phyloP scores from a whole-genome alignment of 2,113 vertebrate genomes.

The Gymnocephalus cernua region DNA sequence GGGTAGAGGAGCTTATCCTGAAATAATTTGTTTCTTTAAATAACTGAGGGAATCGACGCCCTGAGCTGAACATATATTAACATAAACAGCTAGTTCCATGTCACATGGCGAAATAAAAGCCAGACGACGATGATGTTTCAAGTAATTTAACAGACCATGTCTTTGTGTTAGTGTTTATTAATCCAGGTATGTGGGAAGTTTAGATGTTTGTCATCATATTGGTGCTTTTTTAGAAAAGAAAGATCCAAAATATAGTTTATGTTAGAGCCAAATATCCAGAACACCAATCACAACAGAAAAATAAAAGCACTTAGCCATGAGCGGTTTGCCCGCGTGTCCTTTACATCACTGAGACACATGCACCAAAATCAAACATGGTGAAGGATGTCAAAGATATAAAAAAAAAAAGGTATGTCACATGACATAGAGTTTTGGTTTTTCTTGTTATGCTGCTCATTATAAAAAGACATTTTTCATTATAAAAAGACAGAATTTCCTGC shows the following conservation, averaged over 20 bases:
- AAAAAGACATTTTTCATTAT: conserved; percentile 30
- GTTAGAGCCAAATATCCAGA: conserved; percentile 40
- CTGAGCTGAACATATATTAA: conserved; percentile 65
- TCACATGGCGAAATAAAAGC: conserved; percentile 1
- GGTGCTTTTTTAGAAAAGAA: neutral
- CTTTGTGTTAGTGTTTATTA: conserved; percentile 1
- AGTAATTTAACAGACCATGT: neutral
- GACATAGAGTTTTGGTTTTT: conserved; percentile 1
- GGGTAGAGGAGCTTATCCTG: conserved; percentile 75
- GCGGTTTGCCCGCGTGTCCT: conserved; percentile 10
- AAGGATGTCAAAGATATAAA: neutral
- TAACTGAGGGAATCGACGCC: conserved; percentile 71
- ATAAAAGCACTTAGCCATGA: conserved; percentile 8
- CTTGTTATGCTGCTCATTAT: conserved; percentile 18
- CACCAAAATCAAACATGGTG: neutral
- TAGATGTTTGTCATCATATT: conserved; percentile 1
- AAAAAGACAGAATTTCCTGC: neutral
- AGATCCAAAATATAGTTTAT: conserved; percentile 31
- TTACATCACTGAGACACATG: conserved; percentile 20
- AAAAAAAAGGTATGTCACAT: neutral
- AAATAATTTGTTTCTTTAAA: conserved; percentile 84
- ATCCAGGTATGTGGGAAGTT: neutral
- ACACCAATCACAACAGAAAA: neutral
- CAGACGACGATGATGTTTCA: conserved; percentile 6
- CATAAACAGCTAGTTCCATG: conserved; percentile 45